phyloP scores from a whole-genome alignment of 2,113 vertebrate species.

The Desmodus rotundus region DNA sequence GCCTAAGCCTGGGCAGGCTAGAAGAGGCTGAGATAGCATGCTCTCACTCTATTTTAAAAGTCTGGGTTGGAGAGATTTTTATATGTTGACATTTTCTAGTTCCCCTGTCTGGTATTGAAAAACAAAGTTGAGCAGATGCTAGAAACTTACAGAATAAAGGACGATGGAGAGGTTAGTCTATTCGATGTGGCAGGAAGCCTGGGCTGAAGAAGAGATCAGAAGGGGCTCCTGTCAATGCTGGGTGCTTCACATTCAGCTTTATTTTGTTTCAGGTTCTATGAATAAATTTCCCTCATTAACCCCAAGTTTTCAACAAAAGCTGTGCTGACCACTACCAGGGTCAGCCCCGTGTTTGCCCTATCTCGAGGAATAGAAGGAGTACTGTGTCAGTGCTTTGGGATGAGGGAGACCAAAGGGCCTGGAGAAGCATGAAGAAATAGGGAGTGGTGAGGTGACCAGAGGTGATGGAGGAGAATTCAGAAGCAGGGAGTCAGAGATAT shows the following conservation, averaged over 20 bases:
- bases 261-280: background rate
- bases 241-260: background rate
- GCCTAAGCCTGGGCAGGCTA: background rate
- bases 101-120: background rate
- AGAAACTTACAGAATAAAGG: constrained; percentile 3
- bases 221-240: background rate
- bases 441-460: background rate
- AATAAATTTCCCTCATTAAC: background rate
- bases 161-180: background rate
- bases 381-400: background rate
- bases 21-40: background rate
- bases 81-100: constrained; percentile 24
- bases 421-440: background rate
- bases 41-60: background rate
- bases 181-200: background rate
- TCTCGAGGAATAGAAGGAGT: background rate
- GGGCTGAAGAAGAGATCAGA: background rate
- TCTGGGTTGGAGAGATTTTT: background rate
- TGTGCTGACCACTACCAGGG: background rate
- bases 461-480: background rate
- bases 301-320: background rate
- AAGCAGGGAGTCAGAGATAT: background rate
- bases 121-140: background rate
- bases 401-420: background rate
- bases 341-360: background rate